Evolutionary conservation across 2,888 invertebrate species (phyloP), one percentile per base, ranked within the genome.

Genomic region (Eupsilia transversa): DNA sequence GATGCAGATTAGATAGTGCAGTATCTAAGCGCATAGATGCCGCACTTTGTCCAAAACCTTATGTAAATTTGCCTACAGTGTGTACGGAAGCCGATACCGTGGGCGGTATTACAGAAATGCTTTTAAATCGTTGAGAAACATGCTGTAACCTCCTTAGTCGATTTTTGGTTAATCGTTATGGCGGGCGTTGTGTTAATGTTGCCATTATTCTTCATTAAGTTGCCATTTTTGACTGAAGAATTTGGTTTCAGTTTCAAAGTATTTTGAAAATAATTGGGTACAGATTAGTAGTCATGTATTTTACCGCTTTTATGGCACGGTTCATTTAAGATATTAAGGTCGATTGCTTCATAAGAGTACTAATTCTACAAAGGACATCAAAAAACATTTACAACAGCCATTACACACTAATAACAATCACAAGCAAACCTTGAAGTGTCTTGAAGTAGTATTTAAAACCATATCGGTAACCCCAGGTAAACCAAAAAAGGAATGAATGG

Each of bases 1-100:
- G 79, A 87, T 78, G 69, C 73, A 79, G 87, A 87, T 86, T 86
- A 87, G 84, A 87, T 87, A 87, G 33, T 74, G 74, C 54, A 74
- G 64, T 74, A 82, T 79, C 77, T 79, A 61, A 83, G 49, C 68
- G 78, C 75, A 80, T 82, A 82, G 74, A 79, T 63, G 78, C 80
- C 84, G 82, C 83, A 35, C 80, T 84, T 79, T 80, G 82, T 77
- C 65, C 69, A 69, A 81, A 85, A 71, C 77, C 77, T 74, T 86
- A 67, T 80, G 87, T 86, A 84, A 84, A 87, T 87, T 81, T 80
- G 63, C 59, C 38, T 6, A 63, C 41, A 43, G 35, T 87, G 76
- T 87, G 79, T 84, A 86, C 82, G 84, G 87, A 80, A 87, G 86
- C 80, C 61, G 79, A 82, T 84, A 78, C 46, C 17, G 74, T 73